Evolutionary conservation across 35 echinoderm and acorn worm species (phyloP).

Genomic region (Anneissia japonica): DNA sequence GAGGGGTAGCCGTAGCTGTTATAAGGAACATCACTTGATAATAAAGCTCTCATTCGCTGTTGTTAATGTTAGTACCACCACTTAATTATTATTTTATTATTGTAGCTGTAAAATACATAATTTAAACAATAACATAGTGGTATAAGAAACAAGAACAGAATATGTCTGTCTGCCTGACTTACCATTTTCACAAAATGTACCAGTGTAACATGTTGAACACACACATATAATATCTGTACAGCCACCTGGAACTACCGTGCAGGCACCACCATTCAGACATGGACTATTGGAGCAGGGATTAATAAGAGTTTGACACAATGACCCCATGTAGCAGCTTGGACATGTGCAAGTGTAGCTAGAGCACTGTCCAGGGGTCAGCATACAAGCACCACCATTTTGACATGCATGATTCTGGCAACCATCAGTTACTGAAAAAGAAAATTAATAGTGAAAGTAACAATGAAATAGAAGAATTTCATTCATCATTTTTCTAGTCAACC

Average conservation of each 20-base stretch:
- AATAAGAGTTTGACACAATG: neutral
- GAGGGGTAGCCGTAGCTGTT: too few species aligned
- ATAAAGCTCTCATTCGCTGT: too few species aligned
- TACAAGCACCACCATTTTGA: slow-evolving; percentile 43
- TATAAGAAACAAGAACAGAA: neutral
- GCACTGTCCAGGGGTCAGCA: slow-evolving; percentile 18
- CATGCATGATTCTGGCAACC: slow-evolving; percentile 42
- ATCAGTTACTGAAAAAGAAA: slow-evolving; percentile 15
- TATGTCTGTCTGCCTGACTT: neutral
- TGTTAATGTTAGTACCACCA: too few species aligned
- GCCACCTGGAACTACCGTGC: neutral
- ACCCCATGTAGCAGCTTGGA: slow-evolving; percentile 40
- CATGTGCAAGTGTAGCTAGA: slow-evolving; percentile 42
- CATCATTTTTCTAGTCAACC: too few species aligned
- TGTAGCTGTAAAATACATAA: neutral
- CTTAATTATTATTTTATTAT: too few species aligned
- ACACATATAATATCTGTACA: slow-evolving; percentile 30
- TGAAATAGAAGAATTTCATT: too few species aligned
- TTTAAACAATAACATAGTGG: neutral
- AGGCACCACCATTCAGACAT: slow-evolving; percentile 36
- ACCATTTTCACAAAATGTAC: slow-evolving; percentile 20
- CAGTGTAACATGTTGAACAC: slow-evolving; percentile 37
- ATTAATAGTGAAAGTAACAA: too few species aligned
- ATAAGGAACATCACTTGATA: too few species aligned
- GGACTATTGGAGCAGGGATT: slow-evolving; percentile 31